Evolutionary conservation across 2,888 invertebrate genomes (phyloP).

Genomic region (Melitaea athalia): DNA sequence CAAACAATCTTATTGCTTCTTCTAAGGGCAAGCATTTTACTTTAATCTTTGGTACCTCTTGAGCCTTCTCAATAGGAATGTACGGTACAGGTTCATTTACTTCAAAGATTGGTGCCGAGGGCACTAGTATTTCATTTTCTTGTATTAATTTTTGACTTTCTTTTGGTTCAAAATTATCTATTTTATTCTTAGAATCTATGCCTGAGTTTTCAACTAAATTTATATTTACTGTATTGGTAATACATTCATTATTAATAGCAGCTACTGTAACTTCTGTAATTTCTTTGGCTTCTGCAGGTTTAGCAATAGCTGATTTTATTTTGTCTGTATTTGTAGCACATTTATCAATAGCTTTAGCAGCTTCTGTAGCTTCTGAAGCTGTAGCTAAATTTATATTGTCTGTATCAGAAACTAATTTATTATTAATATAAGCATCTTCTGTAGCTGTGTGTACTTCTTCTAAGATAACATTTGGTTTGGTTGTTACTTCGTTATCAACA

Average conservation of each 20-base stretch:
- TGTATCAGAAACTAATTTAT: neutral
- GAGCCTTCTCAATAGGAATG: slow-evolving; percentile 18
- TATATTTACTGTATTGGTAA: neutral
- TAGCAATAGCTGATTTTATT: no score
- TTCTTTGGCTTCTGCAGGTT: no score
- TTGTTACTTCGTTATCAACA: slow-evolving; percentile 10
- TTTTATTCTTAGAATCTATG: no score
- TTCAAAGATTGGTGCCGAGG: slow-evolving; percentile 67
- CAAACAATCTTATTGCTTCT: slow-evolving; percentile 62
- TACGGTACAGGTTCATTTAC: slow-evolving; percentile 25
- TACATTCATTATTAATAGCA: neutral
- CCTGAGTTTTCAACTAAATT: neutral
- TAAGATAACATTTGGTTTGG: neutral
- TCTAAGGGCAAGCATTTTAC: slow-evolving; percentile 61
- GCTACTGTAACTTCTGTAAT: neutral
- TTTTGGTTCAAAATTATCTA: neutral
- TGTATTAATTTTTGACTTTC: slow-evolving; percentile 15
- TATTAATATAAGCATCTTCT: neutral
- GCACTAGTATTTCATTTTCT: slow-evolving; percentile 40
- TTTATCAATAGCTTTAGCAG: neutral
- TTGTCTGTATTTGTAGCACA: neutral
- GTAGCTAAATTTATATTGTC: neutral
- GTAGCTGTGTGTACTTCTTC: neutral
- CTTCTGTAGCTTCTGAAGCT: neutral
- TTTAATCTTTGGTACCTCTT: slow-evolving; percentile 43